These are phyloP conservation scores for Holacanthus passer DNA, from an alignment of 2,113 vertebrate genomes.

Conservation along the genomic window DNA sequence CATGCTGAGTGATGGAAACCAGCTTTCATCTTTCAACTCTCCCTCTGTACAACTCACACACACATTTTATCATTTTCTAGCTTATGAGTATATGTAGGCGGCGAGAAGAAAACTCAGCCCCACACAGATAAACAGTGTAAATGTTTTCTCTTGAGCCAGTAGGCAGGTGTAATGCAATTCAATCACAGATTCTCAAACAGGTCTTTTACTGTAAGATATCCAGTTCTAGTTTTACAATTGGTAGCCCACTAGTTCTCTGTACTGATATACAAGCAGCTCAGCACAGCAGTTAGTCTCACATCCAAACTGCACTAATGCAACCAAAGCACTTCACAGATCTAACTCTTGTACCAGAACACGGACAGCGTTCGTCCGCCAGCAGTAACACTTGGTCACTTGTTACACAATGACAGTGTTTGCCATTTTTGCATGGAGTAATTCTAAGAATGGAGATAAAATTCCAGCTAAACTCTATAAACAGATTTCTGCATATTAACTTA, in stretches of 20 bases:
- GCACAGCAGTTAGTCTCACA: neutral
- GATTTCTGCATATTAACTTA: too few species aligned
- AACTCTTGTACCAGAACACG: too few species aligned
- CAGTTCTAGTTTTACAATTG: neutral
- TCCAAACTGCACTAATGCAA: neutral
- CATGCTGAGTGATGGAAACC: constrained; percentile 51
- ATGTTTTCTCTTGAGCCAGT: constrained; percentile 6
- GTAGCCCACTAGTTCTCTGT: neutral
- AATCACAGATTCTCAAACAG: constrained; percentile 15
- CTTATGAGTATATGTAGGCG: constrained; percentile 28
- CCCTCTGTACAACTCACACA: neutral
- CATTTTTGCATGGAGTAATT: too few species aligned
- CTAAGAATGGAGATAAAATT: too few species aligned
- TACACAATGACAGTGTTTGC: too few species aligned
- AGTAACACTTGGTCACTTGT: neutral
- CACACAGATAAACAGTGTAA: constrained; percentile 12
- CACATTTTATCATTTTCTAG: constrained; percentile 19
- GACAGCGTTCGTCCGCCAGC: neutral
- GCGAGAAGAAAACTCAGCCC: constrained; percentile 22
- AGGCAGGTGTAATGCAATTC: constrained; percentile 12
- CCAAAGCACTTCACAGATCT: neutral
- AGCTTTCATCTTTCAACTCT: constrained; percentile 54
- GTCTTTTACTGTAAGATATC: neutral
- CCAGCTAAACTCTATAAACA: too few species aligned
- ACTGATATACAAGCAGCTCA: too few species aligned